Percentiles rank a stretch among this genome's conserved stretches.
phyloP scores from a whole-genome alignment of 2,888 invertebrate species.

The Thera britannica region DNA sequence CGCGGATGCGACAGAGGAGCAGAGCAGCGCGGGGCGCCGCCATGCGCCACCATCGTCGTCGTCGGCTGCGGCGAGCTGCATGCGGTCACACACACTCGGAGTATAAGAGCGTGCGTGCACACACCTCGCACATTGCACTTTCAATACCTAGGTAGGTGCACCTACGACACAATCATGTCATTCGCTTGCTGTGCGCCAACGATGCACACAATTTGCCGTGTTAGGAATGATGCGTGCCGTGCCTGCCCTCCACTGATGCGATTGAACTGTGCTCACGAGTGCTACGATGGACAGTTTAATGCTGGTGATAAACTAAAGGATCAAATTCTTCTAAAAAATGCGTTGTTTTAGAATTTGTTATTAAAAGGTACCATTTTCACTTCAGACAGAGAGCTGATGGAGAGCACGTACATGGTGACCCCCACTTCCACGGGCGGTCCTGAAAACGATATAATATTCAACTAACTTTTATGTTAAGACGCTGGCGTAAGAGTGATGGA shows the following conservation, averaged over 20 bases:
- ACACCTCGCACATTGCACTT: constrained; percentile 3
- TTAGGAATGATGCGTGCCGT: constrained; percentile 45
- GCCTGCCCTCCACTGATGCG: constrained; percentile 56
- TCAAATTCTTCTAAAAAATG: constrained; percentile 75
- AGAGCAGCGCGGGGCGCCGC: constrained; percentile 14
- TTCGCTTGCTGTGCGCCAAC: constrained; percentile 18
- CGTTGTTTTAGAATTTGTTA: constrained; percentile 75
- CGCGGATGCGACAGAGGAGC: constrained; percentile 57
- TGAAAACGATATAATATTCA: constrained; percentile 84
- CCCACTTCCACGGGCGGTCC: constrained; percentile 93
- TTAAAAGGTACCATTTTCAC: constrained; percentile 88
- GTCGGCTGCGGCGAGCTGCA: constrained; percentile 24
- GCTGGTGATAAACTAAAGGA: constrained; percentile 81
- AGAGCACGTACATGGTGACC: constrained; percentile 94
- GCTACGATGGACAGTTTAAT: constrained; percentile 82
- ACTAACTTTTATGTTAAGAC: constrained; percentile 35
- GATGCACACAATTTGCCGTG: constrained; percentile 38
- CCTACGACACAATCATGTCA: not conserved
- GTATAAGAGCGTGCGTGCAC: constrained; percentile 22
- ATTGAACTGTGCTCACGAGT: constrained; percentile 83
- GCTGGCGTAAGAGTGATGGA: no score
- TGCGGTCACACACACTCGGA: constrained; percentile 30
- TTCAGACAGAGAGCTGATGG: constrained; percentile 94
- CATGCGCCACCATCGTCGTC: not conserved
- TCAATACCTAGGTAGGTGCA: not conserved